phyloP scores from a whole-genome alignment of 1,140 invertebrate species.

The Zaprionus davidi region DNA sequence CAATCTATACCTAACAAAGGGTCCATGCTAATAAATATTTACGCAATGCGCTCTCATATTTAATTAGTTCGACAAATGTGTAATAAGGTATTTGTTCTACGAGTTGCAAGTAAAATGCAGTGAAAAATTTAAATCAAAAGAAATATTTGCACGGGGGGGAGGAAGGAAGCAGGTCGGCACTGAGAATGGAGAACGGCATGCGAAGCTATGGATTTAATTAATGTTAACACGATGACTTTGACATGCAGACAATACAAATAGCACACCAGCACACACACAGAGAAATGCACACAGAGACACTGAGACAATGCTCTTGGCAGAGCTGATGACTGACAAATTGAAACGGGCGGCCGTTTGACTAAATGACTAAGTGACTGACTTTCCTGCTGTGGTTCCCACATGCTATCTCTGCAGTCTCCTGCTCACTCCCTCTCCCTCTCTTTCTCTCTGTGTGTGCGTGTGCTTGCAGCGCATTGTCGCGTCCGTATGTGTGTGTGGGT shows the following conservation, averaged over 20 bases:
- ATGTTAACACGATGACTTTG: slow-evolving; percentile 81
- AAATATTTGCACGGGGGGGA: slow-evolving; percentile 37
- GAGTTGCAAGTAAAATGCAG: slow-evolving; percentile 5
- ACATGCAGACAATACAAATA: slow-evolving; percentile 77
- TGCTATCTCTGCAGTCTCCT: not conserved
- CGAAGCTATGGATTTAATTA: slow-evolving; percentile 76
- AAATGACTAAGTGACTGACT: slow-evolving; percentile 68
- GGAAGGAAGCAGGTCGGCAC: not conserved
- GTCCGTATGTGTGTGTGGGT: not conserved
- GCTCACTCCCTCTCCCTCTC: no score
- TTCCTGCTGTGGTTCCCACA: slow-evolving; percentile 36
- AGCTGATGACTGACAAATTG: slow-evolving; percentile 78
- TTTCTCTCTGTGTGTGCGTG: not conserved
- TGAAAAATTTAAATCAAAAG: slow-evolving; percentile 61
- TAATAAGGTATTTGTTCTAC: slow-evolving; percentile 6
- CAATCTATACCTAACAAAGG: slow-evolving; percentile 36
- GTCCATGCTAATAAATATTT: slow-evolving; percentile 43
- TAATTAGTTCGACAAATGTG: slow-evolving; percentile 47
- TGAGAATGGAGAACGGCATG: slow-evolving; percentile 44
- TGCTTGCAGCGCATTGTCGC: slow-evolving; percentile 19
- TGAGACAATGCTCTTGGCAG: slow-evolving; percentile 46
- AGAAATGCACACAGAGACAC: slow-evolving; percentile 2
- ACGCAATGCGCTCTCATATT: slow-evolving; percentile 24
- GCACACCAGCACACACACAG: slow-evolving; percentile 20
- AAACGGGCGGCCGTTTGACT: slow-evolving; percentile 63